Base-by-base conservation (phyloP, 2,888 invertebrate species). In the Dyspetes luteomarginatus region DNA sequence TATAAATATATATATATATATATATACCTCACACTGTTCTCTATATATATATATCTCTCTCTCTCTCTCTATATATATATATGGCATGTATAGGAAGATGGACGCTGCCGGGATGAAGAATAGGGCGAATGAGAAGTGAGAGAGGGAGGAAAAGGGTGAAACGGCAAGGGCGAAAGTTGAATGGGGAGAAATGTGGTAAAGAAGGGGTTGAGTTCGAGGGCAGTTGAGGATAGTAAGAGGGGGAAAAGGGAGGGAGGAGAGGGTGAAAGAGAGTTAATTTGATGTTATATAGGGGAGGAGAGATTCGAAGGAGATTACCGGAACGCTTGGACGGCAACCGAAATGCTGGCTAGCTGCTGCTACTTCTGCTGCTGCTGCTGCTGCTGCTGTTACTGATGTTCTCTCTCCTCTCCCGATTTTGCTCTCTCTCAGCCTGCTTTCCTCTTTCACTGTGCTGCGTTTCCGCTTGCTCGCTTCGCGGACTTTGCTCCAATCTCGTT, bases 251-350 rank as follows among this genome's bases (percentile, higher is more conserved):
- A 58, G 48, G 64, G 26, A 26, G 36, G 58, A 52, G 58, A 58
- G 81, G 81, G 78, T 76, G 69, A 79, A 83, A 81, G 81, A 74
- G 78, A 82, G 83, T 83, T 83, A 82, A 83, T 82, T 83, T 80
- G 77, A 68, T 82, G 80, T 83, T 82, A 82, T 82, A 82, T 80
- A 82, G 79, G 67, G 72, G 55, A 72, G 74, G 58, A 74, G 83
- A 83, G 83, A 82, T 83, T 83, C 82, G 77, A 74, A 74, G 82
- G 80, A 82, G 83, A 82, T 82, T 83, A 83, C 83, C 56, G 74
- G 75, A 82, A 83, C 78, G 79, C 79, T 83, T 41, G 75, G 79
- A 81, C 80, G 76, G 75, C 81, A 69, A 78, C 76, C 76, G 73
- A 72, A 78, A 78, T 79, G 73, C 75, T 67, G 75, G 78, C 73